phyloP scores from a whole-genome alignment of 2,797 vertebrate species.

The Danio jaintianensis region DNA sequence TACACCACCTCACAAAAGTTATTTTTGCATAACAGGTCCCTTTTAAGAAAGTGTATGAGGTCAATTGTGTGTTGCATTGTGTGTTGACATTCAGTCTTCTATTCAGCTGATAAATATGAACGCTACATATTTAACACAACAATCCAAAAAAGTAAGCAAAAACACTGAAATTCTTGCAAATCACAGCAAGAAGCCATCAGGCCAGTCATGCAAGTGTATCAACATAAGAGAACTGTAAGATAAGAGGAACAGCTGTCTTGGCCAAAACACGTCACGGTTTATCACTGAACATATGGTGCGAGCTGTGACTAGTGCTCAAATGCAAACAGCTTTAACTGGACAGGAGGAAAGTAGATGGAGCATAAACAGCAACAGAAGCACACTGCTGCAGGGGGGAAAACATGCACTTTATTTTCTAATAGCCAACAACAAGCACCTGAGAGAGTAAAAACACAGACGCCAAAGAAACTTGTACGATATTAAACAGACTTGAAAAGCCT shows the following conservation, averaged over 20 bases:
- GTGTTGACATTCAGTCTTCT: not conserved
- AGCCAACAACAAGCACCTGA: not conserved
- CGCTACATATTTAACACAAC: not conserved
- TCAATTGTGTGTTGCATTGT: not conserved
- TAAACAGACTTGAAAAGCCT: not conserved
- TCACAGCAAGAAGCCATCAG: not conserved
- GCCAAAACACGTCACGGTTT: conserved; percentile 18
- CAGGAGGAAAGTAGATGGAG: conserved; percentile 7
- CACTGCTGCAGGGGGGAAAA: not conserved
- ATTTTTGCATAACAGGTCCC: no score
- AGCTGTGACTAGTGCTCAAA: conserved; percentile 1
- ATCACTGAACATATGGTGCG: conserved; percentile 34
- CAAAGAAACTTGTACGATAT: not conserved
- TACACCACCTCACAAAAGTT: no score
- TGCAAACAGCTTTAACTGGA: conserved; percentile 23
- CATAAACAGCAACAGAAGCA: not conserved
- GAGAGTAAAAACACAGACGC: not conserved
- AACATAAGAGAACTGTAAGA: not conserved
- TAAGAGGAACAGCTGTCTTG: conserved; percentile 19
- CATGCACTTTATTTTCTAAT: not conserved
- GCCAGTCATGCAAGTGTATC: not conserved
- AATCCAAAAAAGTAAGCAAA: not conserved
- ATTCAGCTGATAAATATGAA: not conserved
- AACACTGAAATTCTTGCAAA: not conserved
- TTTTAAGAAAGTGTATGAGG: no score